A percentile compares a stretch with the other conserved stretches of the same genome.
These are phyloP conservation scores for Panagrolaimus sp. DNA, from an alignment of 1,140 invertebrate genomes.

Conservation along the genomic window DNA sequence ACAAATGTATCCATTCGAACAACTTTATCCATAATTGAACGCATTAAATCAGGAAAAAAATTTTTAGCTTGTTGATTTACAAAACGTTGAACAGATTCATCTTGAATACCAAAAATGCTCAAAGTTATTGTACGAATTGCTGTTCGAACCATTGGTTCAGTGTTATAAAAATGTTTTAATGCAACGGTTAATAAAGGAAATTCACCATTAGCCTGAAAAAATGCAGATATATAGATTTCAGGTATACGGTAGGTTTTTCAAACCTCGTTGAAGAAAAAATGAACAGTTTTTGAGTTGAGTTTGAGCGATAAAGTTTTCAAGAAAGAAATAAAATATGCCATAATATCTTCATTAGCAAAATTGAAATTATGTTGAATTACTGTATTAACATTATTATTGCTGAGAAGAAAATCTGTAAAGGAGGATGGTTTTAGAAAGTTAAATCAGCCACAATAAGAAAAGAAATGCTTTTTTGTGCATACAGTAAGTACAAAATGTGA, in stretches of 20 bases:
- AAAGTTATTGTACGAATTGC: conserved; percentile 92
- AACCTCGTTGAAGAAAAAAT: conserved; percentile 99
- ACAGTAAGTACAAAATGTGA: no score
- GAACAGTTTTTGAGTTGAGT: conserved; percentile 95
- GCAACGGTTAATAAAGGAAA: conserved; percentile 98
- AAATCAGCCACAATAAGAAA: no score
- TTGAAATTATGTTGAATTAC: conserved; percentile 99
- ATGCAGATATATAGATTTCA: not conserved
- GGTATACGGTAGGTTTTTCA: conserved; percentile 45
- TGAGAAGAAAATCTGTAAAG: conserved; percentile 89
- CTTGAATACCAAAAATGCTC: conserved; percentile 87
- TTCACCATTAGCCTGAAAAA: conserved; percentile 87
- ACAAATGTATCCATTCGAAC: conserved; percentile 90
- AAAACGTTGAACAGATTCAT: conserved; percentile 88
- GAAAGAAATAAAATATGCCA: conserved; percentile 99
- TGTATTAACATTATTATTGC: conserved; percentile 98
- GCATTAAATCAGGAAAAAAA: conserved; percentile 19
- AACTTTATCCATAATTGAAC: conserved; percentile 62
- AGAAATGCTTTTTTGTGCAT: no score
- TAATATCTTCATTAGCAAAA: conserved; percentile 98
- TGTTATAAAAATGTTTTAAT: conserved; percentile 97
- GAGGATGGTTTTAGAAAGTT: no score
- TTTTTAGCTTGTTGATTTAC: conserved; percentile 77
- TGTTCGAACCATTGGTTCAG: conserved; percentile 96
- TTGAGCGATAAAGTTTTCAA: conserved; percentile 95